Evolutionary conservation across 2,888 invertebrate genomes (phyloP), one percentile per base, ranked within the genome.

Genomic region (Agrypnus murinus): DNA sequence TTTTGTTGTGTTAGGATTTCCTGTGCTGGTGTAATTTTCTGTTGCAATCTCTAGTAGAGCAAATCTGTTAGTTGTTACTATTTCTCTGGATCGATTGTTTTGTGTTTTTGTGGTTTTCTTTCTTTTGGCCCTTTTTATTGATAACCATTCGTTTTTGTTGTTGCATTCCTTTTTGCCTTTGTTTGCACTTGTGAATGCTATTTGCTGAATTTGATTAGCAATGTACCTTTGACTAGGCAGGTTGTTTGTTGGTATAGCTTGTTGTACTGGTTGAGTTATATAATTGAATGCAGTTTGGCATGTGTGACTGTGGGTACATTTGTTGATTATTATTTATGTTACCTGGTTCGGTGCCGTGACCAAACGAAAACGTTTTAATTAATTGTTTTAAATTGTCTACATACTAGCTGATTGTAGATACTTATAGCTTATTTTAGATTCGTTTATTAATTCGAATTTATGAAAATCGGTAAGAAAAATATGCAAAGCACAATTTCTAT

Each of bases 21-120:
- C 19, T 58, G 5, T 10, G 58, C n/a, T 58, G 2, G 58, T 58
- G 38, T 58, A 40, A 58, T 58, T 58, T 38, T 58, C 15, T 40
- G 58, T 38, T 38, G 6, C 40, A 58, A 19, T 40, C 10, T 58
- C 58, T 58, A 40, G 14, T 38, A 40, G 17, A 25, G 25, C 9
- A 43, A 58, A 58, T 58, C 19, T 58, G 17, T 58, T 58, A 58
- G 57, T 57, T 57, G 34, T 34, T 57, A 57, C 34, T 57, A 14
- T 57, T 57, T 57, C 57, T 8, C 36, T 57, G 15, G n/a, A 36
- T 34, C 3, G 57, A 57, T 57, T 57, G 50, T 25, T 50, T 34
- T 57, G 57, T 57, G 57, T 57, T 34, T 3, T 32, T 36, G 32
- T 57, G 36, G 17, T 34, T 57, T 53, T 53, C 53, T n/a, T 57